These are phyloP conservation scores for Drosophila ustulata DNA, from an alignment of 2,888 invertebrate genomes.

Conservation along the genomic window DNA sequence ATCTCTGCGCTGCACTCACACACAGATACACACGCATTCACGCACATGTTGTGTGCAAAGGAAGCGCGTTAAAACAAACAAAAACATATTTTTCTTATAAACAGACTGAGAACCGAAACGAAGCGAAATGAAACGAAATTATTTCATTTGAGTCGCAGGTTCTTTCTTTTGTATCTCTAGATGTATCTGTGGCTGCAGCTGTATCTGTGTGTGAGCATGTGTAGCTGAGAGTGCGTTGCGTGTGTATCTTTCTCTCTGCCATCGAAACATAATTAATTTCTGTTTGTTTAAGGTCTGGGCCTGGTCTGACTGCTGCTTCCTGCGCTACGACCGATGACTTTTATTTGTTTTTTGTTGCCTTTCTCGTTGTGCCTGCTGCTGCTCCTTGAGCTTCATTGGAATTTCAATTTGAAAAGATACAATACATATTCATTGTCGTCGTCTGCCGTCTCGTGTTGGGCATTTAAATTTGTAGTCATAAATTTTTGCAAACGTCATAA, in stretches of 20 bases:
- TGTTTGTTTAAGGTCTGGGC: slow-evolving; percentile 77
- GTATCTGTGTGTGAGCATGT: slow-evolving; percentile 24
- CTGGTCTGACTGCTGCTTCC: slow-evolving; percentile 64
- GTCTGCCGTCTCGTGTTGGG: slow-evolving; percentile 42
- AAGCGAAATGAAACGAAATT: slow-evolving; percentile 57
- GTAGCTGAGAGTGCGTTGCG: slow-evolving; percentile 13
- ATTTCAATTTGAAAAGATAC: slow-evolving; percentile 63
- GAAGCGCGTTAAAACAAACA: slow-evolving; percentile 79
- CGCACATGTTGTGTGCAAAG: slow-evolving; percentile 53
- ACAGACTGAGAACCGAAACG: slow-evolving; percentile 55
- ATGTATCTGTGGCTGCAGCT: slow-evolving; percentile 31
- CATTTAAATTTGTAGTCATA: slow-evolving; percentile 74
- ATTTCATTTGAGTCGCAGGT: slow-evolving; percentile 70
- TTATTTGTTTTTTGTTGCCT: slow-evolving; percentile 18
- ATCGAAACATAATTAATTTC: slow-evolving; percentile 80
- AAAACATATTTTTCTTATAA: slow-evolving; percentile 80
- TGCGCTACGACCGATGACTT: slow-evolving; percentile 44
- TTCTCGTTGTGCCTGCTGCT: slow-evolving; percentile 27
- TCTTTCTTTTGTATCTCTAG: slow-evolving; percentile 42
- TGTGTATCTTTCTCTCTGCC: slow-evolving; percentile 49
- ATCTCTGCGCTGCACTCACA: slow-evolving; percentile 53
- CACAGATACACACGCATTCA: slow-evolving; percentile 30
- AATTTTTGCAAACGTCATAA: slow-evolving; percentile 76
- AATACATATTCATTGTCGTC: slow-evolving; percentile 74
- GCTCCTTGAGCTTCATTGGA: slow-evolving; percentile 76